These are phyloP conservation scores for Coenonympha arcania DNA, from an alignment of 2,888 invertebrate species.

Conservation along the genomic window DNA sequence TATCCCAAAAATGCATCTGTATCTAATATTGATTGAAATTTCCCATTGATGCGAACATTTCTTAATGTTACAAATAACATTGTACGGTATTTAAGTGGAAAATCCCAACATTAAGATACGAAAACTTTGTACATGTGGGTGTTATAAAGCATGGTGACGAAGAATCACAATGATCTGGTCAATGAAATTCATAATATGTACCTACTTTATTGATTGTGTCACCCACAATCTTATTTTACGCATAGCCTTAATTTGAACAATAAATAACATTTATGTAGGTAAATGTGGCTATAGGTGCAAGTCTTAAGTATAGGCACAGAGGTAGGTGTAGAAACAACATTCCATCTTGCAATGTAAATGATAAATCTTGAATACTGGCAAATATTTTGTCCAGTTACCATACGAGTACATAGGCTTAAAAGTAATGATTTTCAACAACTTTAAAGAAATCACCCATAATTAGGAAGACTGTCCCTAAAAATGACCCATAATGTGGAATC, in stretches of 20 bases:
- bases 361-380: no score
- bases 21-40: neutral
- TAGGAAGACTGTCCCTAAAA: no score
- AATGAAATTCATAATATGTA: neutral
- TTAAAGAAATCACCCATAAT: no score
- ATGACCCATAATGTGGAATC: no score
- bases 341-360: no score
- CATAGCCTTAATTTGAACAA: neutral
- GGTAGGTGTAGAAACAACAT: no score
- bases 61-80: neutral
- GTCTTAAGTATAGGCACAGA: no score
- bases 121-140: neutral
- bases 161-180: slow-evolving; percentile 1
- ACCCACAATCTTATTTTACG: neutral
- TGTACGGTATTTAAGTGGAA: neutral
- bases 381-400: no score
- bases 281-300: no score
- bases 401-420: no score
- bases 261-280: neutral
- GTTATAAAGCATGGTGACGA: neutral
- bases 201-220: neutral
- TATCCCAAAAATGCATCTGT: no score
- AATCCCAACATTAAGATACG: slow-evolving; percentile 6
- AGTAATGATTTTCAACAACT: no score
- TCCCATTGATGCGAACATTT: neutral